These are phyloP conservation scores for Micoletzkya japonica DNA, from an alignment of 2,888 invertebrate species.

Conservation along the genomic window DNA sequence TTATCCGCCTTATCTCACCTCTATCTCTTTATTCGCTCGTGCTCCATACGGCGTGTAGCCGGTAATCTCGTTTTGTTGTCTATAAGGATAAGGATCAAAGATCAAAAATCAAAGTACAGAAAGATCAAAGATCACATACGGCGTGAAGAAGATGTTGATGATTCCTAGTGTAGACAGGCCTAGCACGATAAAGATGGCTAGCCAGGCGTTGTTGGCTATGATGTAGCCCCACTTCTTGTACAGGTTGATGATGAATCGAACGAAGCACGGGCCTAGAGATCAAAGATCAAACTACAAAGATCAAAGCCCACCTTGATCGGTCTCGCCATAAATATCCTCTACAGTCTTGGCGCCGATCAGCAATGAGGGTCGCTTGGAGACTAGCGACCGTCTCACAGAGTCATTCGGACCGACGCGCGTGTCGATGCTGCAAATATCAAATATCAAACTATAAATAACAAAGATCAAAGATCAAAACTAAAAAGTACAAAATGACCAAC, in stretches of 20 bases:
- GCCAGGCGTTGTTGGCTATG: slow-evolving; percentile 56
- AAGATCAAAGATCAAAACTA: too few relatives aligned
- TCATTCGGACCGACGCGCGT: too few relatives aligned
- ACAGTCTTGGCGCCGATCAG: slow-evolving; percentile 25
- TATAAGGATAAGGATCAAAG: slow-evolving; percentile 24
- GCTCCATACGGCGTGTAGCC: slow-evolving; percentile 55
- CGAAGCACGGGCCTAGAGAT: slow-evolving; percentile 55
- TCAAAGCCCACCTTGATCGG: not conserved
- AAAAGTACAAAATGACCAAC: too few relatives aligned
- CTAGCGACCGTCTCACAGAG: too few relatives aligned
- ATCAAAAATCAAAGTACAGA: slow-evolving; percentile 1
- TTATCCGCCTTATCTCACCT: slow-evolving; percentile 18
- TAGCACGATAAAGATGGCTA: slow-evolving; percentile 53
- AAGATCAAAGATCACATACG: slow-evolving; percentile 30
- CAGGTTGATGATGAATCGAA: slow-evolving; percentile 56
- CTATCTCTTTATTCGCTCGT: slow-evolving; percentile 49
- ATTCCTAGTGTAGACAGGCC: slow-evolving; percentile 48
- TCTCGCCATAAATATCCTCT: slow-evolving; percentile 15
- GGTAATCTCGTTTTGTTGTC: slow-evolving; percentile 52
- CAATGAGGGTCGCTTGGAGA: slow-evolving; percentile 22
- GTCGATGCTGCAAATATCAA: too few relatives aligned
- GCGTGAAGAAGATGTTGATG: slow-evolving; percentile 50
- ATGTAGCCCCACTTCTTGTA: slow-evolving; percentile 59
- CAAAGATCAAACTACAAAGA: not conserved
- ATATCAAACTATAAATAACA: too few relatives aligned